These are phyloP conservation scores for Rhinogobius similis DNA, from an alignment of 2,113 vertebrate species.

Conservation along the genomic window DNA sequence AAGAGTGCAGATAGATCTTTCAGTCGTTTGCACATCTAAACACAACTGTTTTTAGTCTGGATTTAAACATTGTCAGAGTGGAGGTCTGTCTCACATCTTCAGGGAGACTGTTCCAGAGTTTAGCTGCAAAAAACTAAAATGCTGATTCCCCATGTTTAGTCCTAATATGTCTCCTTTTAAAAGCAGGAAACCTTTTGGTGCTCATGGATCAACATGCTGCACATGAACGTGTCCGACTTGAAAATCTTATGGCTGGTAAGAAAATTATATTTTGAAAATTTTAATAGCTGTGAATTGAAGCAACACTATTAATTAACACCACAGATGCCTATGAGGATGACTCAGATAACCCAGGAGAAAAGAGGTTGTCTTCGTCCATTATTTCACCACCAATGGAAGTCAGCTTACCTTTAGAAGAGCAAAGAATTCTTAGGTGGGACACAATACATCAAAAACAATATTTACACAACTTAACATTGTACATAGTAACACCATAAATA, in stretches of 20 bases:
- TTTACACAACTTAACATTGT: neutral
- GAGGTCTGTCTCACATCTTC: too few species aligned
- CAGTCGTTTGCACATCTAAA: too few species aligned
- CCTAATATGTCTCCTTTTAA: neutral
- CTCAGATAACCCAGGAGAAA: slow-evolving; percentile 77
- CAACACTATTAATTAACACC: slow-evolving; percentile 14
- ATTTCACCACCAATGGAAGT: slow-evolving; percentile 88
- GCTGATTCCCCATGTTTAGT: too few species aligned
- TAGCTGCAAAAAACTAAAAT: too few species aligned
- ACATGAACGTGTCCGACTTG: slow-evolving; percentile 92
- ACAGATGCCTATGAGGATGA: slow-evolving; percentile 90
- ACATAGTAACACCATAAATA: neutral
- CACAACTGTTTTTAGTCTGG: too few species aligned
- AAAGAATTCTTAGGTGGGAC: slow-evolving; percentile 83
- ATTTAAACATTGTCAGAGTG: too few species aligned
- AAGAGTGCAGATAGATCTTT: too few species aligned
- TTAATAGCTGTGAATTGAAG: neutral
- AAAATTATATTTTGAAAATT: neutral
- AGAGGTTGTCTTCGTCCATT: slow-evolving; percentile 83
- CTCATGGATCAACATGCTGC: slow-evolving; percentile 97
- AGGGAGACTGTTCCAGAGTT: too few species aligned
- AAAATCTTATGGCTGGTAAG: slow-evolving; percentile 89
- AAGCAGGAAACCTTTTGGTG: slow-evolving; percentile 86
- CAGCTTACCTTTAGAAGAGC: slow-evolving; percentile 86
- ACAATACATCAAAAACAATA: neutral